These are phyloP conservation scores for Xiphorhynchus elegans DNA, from an alignment of 2,113 vertebrate genomes.

Conservation along the genomic window DNA sequence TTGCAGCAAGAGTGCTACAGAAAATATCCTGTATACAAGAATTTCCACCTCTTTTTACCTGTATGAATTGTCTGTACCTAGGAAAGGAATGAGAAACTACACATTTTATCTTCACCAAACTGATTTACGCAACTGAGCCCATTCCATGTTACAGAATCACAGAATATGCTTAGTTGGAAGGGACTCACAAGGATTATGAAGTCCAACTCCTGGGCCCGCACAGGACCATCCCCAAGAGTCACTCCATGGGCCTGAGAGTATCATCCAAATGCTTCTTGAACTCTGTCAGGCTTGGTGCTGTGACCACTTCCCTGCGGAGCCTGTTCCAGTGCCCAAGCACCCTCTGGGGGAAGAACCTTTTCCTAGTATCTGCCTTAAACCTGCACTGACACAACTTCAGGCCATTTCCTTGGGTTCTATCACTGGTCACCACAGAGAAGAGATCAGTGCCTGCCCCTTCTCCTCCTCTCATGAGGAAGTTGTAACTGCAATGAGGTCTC, in stretches of 20 bases:
- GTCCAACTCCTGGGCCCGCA: neutral
- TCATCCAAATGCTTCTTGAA: neutral
- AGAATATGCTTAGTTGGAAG: neutral
- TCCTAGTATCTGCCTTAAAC: neutral
- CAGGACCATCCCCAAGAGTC: neutral
- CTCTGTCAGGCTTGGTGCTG: neutral
- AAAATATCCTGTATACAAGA: neutral
- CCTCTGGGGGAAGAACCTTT: neutral
- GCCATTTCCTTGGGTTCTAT: neutral
- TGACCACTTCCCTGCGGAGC: neutral
- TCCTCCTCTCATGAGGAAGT: neutral
- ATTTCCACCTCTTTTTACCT: neutral
- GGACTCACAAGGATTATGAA: neutral
- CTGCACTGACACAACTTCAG: neutral
- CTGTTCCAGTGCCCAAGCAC: neutral
- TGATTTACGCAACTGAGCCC: neutral
- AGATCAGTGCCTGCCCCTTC: neutral
- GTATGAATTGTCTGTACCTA: neutral
- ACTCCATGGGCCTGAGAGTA: neutral
- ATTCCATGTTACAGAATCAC: neutral
- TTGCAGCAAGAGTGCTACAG: neutral
- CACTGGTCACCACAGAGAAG: neutral
- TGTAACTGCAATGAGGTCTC: neutral
- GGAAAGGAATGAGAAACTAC: neutral
- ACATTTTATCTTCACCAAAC: neutral